Conservation (phyloP, 2,113 vertebrate genomes). For the Atherinomorus stipes region DNA sequence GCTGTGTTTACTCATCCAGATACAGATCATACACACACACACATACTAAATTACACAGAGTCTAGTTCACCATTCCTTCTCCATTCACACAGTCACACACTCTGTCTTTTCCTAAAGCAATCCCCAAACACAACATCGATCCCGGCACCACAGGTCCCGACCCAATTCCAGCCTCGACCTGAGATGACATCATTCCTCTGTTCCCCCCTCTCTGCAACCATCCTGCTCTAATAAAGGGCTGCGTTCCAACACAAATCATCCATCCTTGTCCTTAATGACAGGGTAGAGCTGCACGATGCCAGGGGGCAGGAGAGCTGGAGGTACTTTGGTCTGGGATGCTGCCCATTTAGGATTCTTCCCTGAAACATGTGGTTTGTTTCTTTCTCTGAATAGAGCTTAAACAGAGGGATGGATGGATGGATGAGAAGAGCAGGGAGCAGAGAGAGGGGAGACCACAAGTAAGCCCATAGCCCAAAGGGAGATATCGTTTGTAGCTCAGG, state of each 20-base stretch:
- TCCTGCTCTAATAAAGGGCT: slow-evolving; percentile 70
- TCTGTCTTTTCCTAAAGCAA: slow-evolving; percentile 34
- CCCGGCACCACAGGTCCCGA: slow-evolving; percentile 55
- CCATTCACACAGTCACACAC: slow-evolving; percentile 15
- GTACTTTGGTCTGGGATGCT: slow-evolving; percentile 76
- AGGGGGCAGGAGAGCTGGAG: slow-evolving; percentile 75
- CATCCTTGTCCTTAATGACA: slow-evolving; percentile 79
- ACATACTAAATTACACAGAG: slow-evolving; percentile 37
- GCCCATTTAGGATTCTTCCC: slow-evolving; percentile 73
- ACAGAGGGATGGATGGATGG: slow-evolving; percentile 64
- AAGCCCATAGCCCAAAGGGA: slow-evolving; percentile 64
- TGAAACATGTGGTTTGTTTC: slow-evolving; percentile 80
- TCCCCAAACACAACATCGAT: slow-evolving; percentile 67
- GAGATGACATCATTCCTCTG: slow-evolving; percentile 78
- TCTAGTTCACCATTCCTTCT: slow-evolving; percentile 38
- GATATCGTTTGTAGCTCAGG: slow-evolving; percentile 69
- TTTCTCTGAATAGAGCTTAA: slow-evolving; percentile 60
- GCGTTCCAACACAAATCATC: slow-evolving; percentile 79
- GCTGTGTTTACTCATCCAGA: slow-evolving; percentile 46
- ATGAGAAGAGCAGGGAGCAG: slow-evolving; percentile 48
- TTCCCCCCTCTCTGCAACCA: slow-evolving; percentile 34
- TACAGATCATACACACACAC: slow-evolving; percentile 24
- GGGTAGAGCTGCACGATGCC: slow-evolving; percentile 79
- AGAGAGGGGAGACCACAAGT: slow-evolving; percentile 64
- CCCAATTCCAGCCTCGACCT: slow-evolving; percentile 70